phyloP scores from a whole-genome alignment of 2,797 vertebrate genomes.

The Centropyge bicolor region DNA sequence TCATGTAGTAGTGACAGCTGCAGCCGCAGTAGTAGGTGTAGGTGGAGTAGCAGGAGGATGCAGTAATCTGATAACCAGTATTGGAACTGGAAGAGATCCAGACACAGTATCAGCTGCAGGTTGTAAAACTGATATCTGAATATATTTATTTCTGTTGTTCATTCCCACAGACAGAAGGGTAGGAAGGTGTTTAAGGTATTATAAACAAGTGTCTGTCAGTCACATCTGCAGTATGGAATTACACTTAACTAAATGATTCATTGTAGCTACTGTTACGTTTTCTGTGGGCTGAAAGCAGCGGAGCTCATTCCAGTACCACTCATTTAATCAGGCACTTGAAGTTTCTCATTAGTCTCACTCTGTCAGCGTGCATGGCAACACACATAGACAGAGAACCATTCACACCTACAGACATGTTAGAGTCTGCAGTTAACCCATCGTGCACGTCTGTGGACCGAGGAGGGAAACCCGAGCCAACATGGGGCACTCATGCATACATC shows the following conservation, averaged over 20 bases:
- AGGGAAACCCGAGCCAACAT: not conserved
- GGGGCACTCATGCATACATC: not conserved
- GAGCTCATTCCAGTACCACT: not conserved
- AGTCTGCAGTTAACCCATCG: not conserved
- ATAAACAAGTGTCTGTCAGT: not conserved
- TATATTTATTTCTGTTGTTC: not conserved
- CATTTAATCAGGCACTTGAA: not conserved
- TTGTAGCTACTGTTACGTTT: not conserved
- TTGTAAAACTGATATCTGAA: not conserved
- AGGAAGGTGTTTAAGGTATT: not conserved
- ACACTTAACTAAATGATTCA: not conserved
- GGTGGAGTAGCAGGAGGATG: conserved; percentile 1
- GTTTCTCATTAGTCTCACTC: not conserved
- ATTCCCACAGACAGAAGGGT: not conserved
- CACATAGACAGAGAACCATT: not conserved
- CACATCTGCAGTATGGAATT: not conserved
- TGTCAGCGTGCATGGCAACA: not conserved
- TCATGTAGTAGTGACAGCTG: conserved; percentile 22
- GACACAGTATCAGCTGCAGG: not conserved
- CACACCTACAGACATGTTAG: not conserved
- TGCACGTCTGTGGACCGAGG: not conserved
- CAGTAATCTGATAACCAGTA: conserved; percentile 29
- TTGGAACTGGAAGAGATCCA: conserved; percentile 10
- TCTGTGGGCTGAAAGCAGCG: not conserved
- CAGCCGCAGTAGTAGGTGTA: conserved; percentile 18